Conservation (phyloP, 2,888 invertebrate species). For the Halictus ligatus region DNA sequence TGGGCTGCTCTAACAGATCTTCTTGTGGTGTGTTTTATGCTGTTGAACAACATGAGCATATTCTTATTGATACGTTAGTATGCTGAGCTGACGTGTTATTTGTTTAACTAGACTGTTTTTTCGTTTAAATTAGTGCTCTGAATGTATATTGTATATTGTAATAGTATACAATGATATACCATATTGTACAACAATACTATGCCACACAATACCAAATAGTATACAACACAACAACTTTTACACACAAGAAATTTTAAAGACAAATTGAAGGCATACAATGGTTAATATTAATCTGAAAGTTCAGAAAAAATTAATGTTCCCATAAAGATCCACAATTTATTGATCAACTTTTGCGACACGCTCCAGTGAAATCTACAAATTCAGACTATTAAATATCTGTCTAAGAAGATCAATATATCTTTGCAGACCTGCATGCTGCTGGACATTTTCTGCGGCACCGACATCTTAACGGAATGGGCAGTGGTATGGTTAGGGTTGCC, state of each 20-base stretch:
- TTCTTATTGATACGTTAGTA: too few species aligned
- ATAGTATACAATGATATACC: too few species aligned
- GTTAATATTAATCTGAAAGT: too few species aligned
- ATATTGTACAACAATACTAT: background rate
- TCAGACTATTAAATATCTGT: background rate
- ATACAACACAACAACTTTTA: too few species aligned
- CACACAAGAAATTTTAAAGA: too few species aligned
- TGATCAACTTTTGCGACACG: too few species aligned
- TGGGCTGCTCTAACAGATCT: background rate
- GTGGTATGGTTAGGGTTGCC: slow-evolving; percentile 87
- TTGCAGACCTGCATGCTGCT: slow-evolving; percentile 85
- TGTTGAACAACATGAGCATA: background rate
- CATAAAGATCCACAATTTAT: too few species aligned
- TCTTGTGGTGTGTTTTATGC: background rate
- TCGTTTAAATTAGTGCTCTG: background rate
- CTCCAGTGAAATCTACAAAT: background rate
- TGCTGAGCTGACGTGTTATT: background rate
- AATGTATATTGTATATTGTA: background rate
- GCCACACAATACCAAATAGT: background rate
- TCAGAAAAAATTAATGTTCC: too few species aligned
- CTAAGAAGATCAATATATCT: background rate
- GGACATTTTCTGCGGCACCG: slow-evolving; percentile 85
- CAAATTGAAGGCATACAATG: too few species aligned
- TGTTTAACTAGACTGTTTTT: background rate
- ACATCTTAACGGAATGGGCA: slow-evolving; percentile 85